These are phyloP conservation scores for Calonectris borealis DNA, from an alignment of 2,113 vertebrate genomes.

Conservation along the genomic window DNA sequence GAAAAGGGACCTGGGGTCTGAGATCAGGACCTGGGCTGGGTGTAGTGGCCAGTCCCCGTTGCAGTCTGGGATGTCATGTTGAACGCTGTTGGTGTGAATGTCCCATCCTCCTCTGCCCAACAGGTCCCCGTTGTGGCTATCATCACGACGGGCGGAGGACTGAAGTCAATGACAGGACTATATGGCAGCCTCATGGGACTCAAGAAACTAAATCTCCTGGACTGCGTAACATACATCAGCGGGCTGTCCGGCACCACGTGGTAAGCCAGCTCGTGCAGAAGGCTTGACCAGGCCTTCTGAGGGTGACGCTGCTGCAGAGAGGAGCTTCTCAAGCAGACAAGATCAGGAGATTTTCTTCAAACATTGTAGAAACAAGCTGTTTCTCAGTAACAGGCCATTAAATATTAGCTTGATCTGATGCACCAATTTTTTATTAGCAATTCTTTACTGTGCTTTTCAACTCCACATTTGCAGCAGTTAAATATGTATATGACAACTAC, in stretches of 20 bases:
- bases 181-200: constrained; percentile 80
- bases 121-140: constrained; percentile 84
- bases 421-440: rapidly evolving
- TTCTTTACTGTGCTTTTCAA: neutral
- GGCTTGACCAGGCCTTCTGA: neutral
- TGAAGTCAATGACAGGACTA: constrained; percentile 82
- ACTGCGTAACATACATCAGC: constrained; percentile 80
- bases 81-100: neutral
- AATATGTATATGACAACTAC: neutral
- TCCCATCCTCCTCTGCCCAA: neutral
- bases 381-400: neutral
- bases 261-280: constrained; percentile 48
- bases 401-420: neutral
- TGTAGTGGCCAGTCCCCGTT: rapidly evolving
- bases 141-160: constrained; percentile 85
- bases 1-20: neutral
- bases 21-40: neutral
- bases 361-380: neutral
- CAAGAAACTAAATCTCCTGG: constrained; percentile 81
- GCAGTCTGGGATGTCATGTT: neutral
- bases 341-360: neutral
- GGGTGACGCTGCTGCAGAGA: neutral
- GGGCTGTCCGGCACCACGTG: constrained; percentile 87
- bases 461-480: neutral
- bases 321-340: neutral